Percentiles rank a stretch among this genome's conserved stretches.
Evolutionary conservation across 2,113 vertebrate species (phyloP).

Genomic region (Morone saxatilis): DNA sequence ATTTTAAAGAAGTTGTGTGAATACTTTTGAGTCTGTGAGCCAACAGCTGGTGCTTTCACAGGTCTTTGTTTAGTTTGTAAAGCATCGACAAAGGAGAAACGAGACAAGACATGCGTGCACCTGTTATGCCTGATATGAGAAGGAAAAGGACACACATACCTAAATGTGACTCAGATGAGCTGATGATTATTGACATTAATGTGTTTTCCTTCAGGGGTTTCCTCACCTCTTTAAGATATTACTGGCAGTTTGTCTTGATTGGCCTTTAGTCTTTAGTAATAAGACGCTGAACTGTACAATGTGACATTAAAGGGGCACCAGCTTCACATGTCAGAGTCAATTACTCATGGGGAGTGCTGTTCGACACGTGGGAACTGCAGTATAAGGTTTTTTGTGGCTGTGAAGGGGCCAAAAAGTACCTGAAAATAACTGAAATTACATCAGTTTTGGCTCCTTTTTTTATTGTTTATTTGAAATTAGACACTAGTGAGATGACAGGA

Average conservation of each 20-base stretch:
- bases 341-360: neutral
- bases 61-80: slow-evolving; percentile 34
- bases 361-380: neutral
- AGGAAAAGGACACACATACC: slow-evolving; percentile 27
- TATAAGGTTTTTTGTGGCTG: neutral
- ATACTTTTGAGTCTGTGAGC: slow-evolving; percentile 2
- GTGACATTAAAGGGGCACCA: neutral
- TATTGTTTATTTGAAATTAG: neutral
- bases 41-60: slow-evolving; percentile 4
- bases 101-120: slow-evolving; percentile 49
- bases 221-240: neutral
- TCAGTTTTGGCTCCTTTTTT: neutral
- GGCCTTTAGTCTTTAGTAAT: neutral
- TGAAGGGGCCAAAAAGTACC: neutral
- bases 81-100: slow-evolving; percentile 15
- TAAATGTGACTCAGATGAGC: slow-evolving; percentile 22
- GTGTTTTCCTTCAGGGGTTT: slow-evolving; percentile 19
- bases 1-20: slow-evolving; percentile 4
- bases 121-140: neutral
- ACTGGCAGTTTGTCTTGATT: neutral
- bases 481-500: neutral
- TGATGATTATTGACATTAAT: slow-evolving; percentile 33
- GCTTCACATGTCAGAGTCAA: slow-evolving; percentile 5
- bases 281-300: neutral
- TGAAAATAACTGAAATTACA: neutral